Base-by-base conservation (phyloP, 92 coral and sea anemone species). In the Virgularia gustaviana region DNA sequence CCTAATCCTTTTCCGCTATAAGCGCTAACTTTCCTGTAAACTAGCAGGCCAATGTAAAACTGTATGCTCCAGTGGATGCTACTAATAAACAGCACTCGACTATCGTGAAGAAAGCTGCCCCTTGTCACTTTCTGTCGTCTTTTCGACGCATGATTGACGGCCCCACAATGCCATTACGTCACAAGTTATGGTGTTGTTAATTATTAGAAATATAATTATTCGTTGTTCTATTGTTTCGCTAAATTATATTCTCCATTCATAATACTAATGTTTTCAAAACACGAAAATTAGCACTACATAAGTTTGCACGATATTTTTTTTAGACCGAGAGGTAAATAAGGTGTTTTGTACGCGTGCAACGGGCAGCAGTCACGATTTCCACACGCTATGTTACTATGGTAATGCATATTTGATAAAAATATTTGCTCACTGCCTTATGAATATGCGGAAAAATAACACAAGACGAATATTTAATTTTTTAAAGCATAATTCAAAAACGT, bases 51-150 rank as follows among this genome's bases (percentile, higher is more conserved):
- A 67, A 47, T 29, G 31, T 23, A 67, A 67, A 38, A 67, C 74
- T 45, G 36, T 45, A 67, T 67, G 74, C 59, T 44, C 59, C 13
- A 67, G 15, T 67, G 74, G 57, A 37, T 36, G 74, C 74, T 36
- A 67, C 49, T 28, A 24, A 25, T 20, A 33, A 19, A 67, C 59
- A 43, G 58, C 59, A 67, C 6, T 18, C 74, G 55, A 22, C 58
- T 3, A 22, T n/a, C 45, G 28, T 12, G 43, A 24, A 44, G 24
- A 47, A 25, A 41, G 34, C 74, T 24, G 33, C 19, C 52, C 33
- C 70, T 63, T 63, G 70, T 63, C 70, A 63, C 15, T 18, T 32
- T 30, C 70, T 67, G 74, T 67, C 74, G 31, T 31, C 53, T 38
- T 11, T 60, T 28, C 19, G 39, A 45, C 2, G 37, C 57, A 31